Evolutionary conservation across 2,888 invertebrate species (phyloP).

Genomic region (Synanthedon vespiformis): DNA sequence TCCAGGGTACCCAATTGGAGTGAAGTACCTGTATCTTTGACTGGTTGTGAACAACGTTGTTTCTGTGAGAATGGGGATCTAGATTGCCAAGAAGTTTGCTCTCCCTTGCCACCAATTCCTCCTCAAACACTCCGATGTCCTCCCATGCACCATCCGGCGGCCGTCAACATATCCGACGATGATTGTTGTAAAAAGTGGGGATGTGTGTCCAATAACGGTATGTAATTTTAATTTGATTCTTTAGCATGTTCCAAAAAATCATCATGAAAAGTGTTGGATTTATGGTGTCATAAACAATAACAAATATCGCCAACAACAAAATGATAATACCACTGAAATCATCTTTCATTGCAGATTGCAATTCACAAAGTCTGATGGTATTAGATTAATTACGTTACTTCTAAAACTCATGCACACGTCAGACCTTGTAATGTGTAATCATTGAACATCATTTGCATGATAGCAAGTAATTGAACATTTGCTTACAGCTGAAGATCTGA

Average conservation of each 20-base stretch:
- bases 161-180: conserved; percentile 75
- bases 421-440: background rate
- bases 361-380: too few relatives aligned
- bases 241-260: too few relatives aligned
- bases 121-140: conserved; percentile 81
- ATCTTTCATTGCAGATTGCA: too few relatives aligned
- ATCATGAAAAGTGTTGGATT: too few relatives aligned
- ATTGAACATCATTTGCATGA: background rate
- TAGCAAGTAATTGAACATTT: conserved; percentile 12
- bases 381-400: background rate
- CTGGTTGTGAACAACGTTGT: conserved; percentile 88
- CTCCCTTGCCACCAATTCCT: conserved; percentile 80
- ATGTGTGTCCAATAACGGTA: conserved; percentile 51
- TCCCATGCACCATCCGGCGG: conserved; percentile 73
- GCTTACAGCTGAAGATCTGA: conserved; percentile 47
- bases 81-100: conserved; percentile 85
- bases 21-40: conserved; percentile 81
- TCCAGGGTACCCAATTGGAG: conserved; percentile 80
- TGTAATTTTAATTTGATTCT: conserved; percentile 8
- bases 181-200: conserved; percentile 89
- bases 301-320: too few relatives aligned
- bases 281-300: too few relatives aligned
- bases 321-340: too few relatives aligned
- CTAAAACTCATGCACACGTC: background rate
- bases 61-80: conserved; percentile 90